Evolutionary conservation across 64 coral and sea anemone genomes (phyloP).

Genomic region (Astreopora myriophthalma): DNA sequence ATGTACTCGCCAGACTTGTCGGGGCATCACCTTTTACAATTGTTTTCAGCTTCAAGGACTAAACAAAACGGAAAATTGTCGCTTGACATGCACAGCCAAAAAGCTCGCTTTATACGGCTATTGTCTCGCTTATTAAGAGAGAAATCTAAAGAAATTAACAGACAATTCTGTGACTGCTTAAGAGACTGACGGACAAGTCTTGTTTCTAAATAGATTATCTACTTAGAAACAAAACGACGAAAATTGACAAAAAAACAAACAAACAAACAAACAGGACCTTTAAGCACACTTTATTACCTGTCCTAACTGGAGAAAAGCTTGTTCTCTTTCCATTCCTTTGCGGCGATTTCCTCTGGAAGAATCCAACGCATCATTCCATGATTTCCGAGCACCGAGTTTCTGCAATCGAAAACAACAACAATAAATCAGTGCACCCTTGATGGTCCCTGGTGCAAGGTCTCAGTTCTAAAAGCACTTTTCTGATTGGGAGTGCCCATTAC

Average conservation of each 20-base stretch:
- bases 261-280: too few relatives aligned
- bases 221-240: neutral
- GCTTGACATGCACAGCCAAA: neutral
- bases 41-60: conserved; percentile 88
- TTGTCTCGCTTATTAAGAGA: too few relatives aligned
- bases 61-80: neutral
- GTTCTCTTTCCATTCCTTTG: conserved; percentile 81
- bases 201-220: too few relatives aligned
- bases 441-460: too few relatives aligned
- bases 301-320: conserved; percentile 88
- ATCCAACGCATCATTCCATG: conserved; percentile 76
- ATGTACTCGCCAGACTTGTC: conserved; percentile 79
- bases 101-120: too few relatives aligned
- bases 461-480: too few relatives aligned
- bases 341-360: conserved; percentile 68
- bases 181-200: neutral
- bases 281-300: conserved; percentile 44
- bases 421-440: too few relatives aligned
- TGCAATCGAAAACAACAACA: too few relatives aligned
- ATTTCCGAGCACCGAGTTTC: conserved; percentile 88
- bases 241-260: neutral
- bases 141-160: too few relatives aligned
- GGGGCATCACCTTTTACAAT: conserved; percentile 92
- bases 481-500: too few relatives aligned
- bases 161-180: neutral